Evolutionary conservation across 1,140 invertebrate species (phyloP), one percentile per base, ranked within the genome.

Genomic region (Drosophila prosaltans): DNA sequence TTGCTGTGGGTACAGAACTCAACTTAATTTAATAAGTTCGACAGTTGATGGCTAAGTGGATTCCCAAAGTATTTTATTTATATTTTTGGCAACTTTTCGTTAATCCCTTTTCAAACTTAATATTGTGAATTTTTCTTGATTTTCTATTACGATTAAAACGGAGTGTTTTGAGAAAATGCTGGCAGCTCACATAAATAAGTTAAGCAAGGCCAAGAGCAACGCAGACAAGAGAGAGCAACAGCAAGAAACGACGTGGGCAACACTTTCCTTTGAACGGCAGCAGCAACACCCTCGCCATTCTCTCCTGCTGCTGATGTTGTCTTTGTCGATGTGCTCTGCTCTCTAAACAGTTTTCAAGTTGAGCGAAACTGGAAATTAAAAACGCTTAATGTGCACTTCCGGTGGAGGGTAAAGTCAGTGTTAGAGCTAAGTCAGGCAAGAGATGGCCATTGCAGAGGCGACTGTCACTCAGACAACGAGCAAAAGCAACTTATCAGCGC

Each of bases 301-400:
- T 48, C 41, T 16, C 16, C 16, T 51, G 21, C 11, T 43, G 2
- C 21, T 26, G n/a, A 10, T 26, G n/a, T 48, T 24, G 36, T 72
- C 65, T 70, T 69, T 8, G 40, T 59, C 11, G 40, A 36, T 36
- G 41, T 65, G 26, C 28, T 62, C 21, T 60, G 45, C 59, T 60
- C 24, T 36, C 68, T 62, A 75, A 83, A 80, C 78, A 86, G 51
- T 75, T 81, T 81, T 67, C 65, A 81, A 85, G 79, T 86, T 85
- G 74, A 72, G 78, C 78, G 57, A 85, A 86, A 67, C 75, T 86
- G 73, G 70, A 86, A 86, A 86, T 86, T 86, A 86, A 86, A 88
- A 88, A 88, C 84, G 77, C 76, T 89, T 86, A 83, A 89, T 83
- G 78, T 89, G 84, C 80, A 83, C 83, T 88, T 88, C 83, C 83